A percentile compares a stretch with the other conserved stretches of the same genome.
Conservation (phyloP, 1,140 invertebrate genomes). For the Aricia agestis region DNA sequence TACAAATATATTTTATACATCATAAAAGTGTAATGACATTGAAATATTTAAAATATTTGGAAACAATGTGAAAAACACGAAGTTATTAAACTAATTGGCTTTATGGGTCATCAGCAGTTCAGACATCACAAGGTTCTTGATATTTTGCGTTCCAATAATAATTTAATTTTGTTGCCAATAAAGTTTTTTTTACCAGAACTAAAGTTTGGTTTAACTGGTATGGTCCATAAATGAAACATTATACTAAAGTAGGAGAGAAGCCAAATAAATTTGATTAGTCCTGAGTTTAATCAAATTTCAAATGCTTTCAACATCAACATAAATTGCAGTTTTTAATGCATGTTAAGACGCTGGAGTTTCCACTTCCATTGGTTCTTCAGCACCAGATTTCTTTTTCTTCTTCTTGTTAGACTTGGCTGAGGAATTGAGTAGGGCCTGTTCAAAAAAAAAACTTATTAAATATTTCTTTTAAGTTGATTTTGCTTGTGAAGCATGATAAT, state of each 20-base stretch:
- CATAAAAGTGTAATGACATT: slow-evolving; percentile 16
- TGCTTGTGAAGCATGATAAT: background rate
- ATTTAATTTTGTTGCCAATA: background rate
- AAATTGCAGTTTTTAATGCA: too few species aligned
- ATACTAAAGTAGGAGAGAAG: slow-evolving; percentile 17
- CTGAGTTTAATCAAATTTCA: slow-evolving; percentile 4
- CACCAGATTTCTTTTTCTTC: slow-evolving; percentile 88
- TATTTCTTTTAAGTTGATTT: background rate
- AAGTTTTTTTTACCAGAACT: background rate
- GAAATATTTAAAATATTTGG: slow-evolving; percentile 18
- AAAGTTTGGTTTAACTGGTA: background rate
- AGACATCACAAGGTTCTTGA: background rate
- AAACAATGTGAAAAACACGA: slow-evolving; percentile 17
- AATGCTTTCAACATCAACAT: slow-evolving; percentile 43
- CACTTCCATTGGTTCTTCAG: slow-evolving; percentile 79
- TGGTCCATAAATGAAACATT: background rate
- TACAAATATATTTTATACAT: slow-evolving; percentile 24
- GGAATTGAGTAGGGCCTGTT: slow-evolving; percentile 84
- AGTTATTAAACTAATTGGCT: slow-evolving; percentile 15
- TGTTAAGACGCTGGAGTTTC: slow-evolving; percentile 76
- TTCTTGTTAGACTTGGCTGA: slow-evolving; percentile 91
- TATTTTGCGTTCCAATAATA: background rate
- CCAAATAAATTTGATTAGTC: slow-evolving; percentile 19
- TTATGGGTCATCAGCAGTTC: background rate
- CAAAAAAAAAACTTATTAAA: slow-evolving; percentile 36